Evolutionary conservation across 2,888 invertebrate genomes (phyloP), one percentile per base, ranked within the genome.

Genomic region (Griposia aprilina): DNA sequence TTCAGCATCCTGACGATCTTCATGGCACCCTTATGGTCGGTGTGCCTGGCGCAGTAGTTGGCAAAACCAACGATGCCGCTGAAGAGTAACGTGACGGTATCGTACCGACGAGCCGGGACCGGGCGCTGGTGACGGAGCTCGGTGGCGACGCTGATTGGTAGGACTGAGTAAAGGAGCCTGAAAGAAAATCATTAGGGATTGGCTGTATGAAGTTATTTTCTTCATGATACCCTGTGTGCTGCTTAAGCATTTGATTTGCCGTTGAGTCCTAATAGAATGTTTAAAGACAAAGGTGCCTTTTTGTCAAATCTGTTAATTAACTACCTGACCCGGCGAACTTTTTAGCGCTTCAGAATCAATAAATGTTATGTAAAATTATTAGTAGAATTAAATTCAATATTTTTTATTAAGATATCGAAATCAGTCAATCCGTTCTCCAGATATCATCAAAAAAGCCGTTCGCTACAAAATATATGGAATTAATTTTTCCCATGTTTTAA

Each of bases 1-100:
- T 99, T 99, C 70, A 99, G 97, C 97, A 99, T 98, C 94, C 98
- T 98, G 15, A 99, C 99, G 85, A 99, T 99, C 97, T 99, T 99
- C 99, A 99, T 99, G 66, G 99, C 99, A 0, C 99, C 99, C 88
- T 98, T 98, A 11, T 99, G 98, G 94, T 99, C 99, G 0, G 99
- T 98, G 94, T 99, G 98, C 65, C 98, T 97, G 4, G 99, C 98
- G 92, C 99, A 99, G 93, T 99, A 99, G 90, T 98, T 98, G 45
- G 98, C 98, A 92, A 99, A 99, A 62, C 99, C 99, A 20, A 99
- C 99, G 48, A 97, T 96, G 0, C 99, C 99, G 67, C 99, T 99
- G 97, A 99, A 99, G 90, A 99, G 97, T 0, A 99, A 97, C 0
- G 99, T 99, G 62, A 99, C 99, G 70, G 98, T 98, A 91, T 99